These are phyloP conservation scores for Centruroides vittatus DNA, from an alignment of 1,140 invertebrate species.

Conservation along the genomic window DNA sequence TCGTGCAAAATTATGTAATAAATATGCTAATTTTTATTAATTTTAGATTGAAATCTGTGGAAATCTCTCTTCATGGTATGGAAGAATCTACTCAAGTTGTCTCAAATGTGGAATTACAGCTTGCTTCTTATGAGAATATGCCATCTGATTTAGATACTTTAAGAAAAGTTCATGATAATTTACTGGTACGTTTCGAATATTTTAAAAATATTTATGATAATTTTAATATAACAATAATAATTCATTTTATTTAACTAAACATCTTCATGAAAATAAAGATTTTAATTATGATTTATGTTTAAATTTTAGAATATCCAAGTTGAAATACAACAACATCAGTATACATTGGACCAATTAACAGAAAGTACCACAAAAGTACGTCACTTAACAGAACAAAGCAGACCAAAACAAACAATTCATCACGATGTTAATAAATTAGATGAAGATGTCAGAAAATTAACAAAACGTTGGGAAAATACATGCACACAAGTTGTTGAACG, in stretches of 20 bases:
- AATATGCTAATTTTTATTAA: neutral
- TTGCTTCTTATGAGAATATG: conserved; percentile 66
- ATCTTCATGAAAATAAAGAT: too few relatives aligned
- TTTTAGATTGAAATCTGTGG: conserved; percentile 64
- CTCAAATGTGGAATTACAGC: conserved; percentile 78
- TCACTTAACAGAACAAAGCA: conserved; percentile 67
- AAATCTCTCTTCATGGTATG: conserved; percentile 70
- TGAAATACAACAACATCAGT: conserved; percentile 64
- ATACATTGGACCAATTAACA: conserved; percentile 74
- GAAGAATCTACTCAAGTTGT: conserved; percentile 79
- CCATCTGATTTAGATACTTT: conserved; percentile 64
- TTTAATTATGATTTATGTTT: too few relatives aligned
- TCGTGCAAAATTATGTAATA: too few relatives aligned
- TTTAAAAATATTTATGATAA: too few relatives aligned
- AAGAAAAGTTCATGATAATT: conserved; percentile 40
- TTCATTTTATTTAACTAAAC: too few relatives aligned
- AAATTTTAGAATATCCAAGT: conserved; percentile 51
- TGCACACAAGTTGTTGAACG: conserved; percentile 80
- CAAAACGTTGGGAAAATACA: conserved; percentile 77
- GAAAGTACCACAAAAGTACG: conserved; percentile 75
- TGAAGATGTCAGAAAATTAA: conserved; percentile 74
- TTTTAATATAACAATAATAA: too few relatives aligned
- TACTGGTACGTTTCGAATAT: conserved; percentile 24
- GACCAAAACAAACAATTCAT: conserved; percentile 48
- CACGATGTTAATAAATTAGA: conserved; percentile 85